Evolutionary conservation across 2,888 invertebrate species (phyloP), one percentile per base, ranked within the genome.

Genomic region (Microplitis deprimator): DNA sequence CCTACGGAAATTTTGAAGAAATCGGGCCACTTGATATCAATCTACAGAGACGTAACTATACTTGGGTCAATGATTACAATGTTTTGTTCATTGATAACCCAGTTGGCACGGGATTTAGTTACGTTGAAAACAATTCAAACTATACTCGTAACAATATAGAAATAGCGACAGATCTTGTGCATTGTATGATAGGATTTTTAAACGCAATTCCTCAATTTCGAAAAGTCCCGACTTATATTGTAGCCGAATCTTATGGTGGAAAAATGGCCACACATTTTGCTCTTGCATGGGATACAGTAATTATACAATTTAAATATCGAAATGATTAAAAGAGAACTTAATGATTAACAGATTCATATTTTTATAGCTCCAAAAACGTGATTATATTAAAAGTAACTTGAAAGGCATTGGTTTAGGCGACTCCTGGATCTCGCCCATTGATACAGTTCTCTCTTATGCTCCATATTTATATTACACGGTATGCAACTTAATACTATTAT

Each of bases 251-350:
- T 0, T 97, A 97, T 88, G 97, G 97, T 16, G 97, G 97, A 1
- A 97, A 97, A 91, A 97, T 97, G 96, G 94, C 96, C 0, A 93
- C 95, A 0, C 96, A 96, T 84, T 96, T 97, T 88, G 96, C 95
- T 8, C 10, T 38, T 13, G 16, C 41, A 5, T 60, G 41, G 13
- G 61, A 60, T 65, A 5, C 61, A 8, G 73, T 61, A 64, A 17
- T 68, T 13, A 29, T 29, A 29, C 13, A 16, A 6, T 16, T 39
- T 16, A 7, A 68, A 61, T 38, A 64, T 41, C 16, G 29, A 29
- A 29, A 29, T 29, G 3, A 29, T 29, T 29, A 4, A 29, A 29
- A 29, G 29, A 29, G 29, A 29, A 29, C 29, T 20, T 20, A 4
- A 29, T 29, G 3, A 29, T 29, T 29, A 29, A 29, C 29, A 29